phyloP scores from a whole-genome alignment of 2,113 vertebrate genomes.

The Ammodytes dubius region DNA sequence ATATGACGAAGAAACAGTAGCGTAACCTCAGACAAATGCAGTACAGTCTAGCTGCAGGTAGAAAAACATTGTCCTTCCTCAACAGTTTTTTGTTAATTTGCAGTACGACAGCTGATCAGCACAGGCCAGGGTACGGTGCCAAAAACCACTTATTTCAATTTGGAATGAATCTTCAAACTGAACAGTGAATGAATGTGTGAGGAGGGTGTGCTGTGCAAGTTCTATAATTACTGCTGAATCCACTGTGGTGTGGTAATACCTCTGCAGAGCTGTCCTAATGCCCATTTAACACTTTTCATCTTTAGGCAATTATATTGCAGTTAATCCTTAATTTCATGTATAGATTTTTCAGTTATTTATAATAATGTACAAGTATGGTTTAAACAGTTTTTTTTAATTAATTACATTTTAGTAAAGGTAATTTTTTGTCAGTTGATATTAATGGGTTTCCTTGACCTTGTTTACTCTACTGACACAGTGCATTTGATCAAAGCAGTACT shows the following conservation, averaged over 20 bases:
- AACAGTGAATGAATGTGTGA: neutral
- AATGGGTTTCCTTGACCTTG: neutral
- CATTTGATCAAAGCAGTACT: neutral
- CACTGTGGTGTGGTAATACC: neutral
- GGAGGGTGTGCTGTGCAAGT: neutral
- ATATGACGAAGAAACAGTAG: neutral
- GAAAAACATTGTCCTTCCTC: neutral
- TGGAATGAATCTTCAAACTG: neutral
- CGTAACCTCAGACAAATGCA: neutral
- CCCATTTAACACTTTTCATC: no score
- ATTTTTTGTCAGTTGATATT: neutral
- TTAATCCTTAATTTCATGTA: no score
- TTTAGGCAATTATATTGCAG: no score
- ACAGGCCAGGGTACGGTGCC: neutral
- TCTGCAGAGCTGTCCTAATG: no score
- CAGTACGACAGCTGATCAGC: constrained; percentile 10
- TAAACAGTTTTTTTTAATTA: neutral
- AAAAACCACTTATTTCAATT: neutral
- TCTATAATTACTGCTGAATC: neutral
- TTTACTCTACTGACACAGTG: neutral
- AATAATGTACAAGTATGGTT: neutral
- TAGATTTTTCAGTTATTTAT: no score
- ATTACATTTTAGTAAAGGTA: neutral
- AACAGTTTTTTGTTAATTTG: constrained; percentile 7
- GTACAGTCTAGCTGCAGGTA: neutral